Base-by-base conservation (phyloP, 2,888 invertebrate species). In the Plebejus argus region DNA sequence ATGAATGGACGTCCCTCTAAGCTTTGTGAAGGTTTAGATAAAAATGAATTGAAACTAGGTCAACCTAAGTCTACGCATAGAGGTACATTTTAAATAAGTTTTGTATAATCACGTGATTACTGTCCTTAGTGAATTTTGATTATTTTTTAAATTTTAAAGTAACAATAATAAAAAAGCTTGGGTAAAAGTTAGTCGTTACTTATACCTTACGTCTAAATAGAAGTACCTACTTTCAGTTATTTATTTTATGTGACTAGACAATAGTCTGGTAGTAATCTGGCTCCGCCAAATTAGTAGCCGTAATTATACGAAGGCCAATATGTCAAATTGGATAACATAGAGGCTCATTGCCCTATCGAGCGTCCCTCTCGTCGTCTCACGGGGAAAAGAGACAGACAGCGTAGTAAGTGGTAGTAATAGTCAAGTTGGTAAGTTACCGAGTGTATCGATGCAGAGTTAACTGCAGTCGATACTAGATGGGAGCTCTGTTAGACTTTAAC, bases 301-400 rank as follows among this genome's bases (percentile, higher is more conserved):
- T 66, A 28, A 66, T 66, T 66, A 28, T 28, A 66, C 66, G 66
- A 28, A 61, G 61, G 23, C 61, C 61, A 61, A 61, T 61, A 61
- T 61, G 61, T 61, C 61, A 61, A 61, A 61, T 28, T 61, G 61
- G 61, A 61, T 61, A 61, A 61, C 23, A 4, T 58, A 58, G 20
- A 61, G 5, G 61, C 61, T 12, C 61, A 61, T 23, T 61, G 61
- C 61, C 61, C 61, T 66, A 61, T 61, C 28, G 28, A 18, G 66
- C 66, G 15, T 66, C 66, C 15, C 66, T 15, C 28, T 66, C 28
- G 1, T 15, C 18, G 28, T 66, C 66, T 18, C 1, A 66, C 18
- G 28, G 3, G 7, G 15, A 66, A 66, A 66, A 15, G 66, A 66
- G 66, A 61, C 23, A 61, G 61, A 3, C 3, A 61, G 61, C 61